Percentiles rank a stretch among this genome's conserved stretches.
Evolutionary conservation across 1,140 invertebrate genomes (phyloP).

Genomic region (Phymorhynchus buccinoides): DNA sequence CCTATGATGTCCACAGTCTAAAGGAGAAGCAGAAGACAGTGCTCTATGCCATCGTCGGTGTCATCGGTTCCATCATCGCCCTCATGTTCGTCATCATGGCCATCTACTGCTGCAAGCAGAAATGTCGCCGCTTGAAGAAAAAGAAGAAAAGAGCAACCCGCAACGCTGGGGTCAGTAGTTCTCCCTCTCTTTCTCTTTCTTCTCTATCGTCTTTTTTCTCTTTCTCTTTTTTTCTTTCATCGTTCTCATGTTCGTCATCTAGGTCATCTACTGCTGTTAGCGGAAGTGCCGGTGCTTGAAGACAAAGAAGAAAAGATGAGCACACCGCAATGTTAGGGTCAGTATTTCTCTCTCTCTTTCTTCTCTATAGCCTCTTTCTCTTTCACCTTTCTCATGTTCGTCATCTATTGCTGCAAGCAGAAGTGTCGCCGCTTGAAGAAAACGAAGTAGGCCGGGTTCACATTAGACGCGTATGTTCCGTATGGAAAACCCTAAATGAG

Average conservation of each 20-base stretch:
- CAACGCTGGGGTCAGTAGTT: background rate
- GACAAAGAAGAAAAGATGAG: too few species aligned
- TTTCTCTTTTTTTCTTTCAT: too few species aligned
- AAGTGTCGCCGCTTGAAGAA: background rate
- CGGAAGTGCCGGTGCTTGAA: too few species aligned
- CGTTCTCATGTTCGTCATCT: background rate
- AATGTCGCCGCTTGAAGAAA: background rate
- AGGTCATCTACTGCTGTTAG: background rate
- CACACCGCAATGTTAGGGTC: too few species aligned
- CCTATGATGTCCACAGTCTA: background rate
- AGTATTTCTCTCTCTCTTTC: too few species aligned
- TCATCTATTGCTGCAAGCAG: background rate
- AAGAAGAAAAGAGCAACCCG: background rate
- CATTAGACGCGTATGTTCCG: too few species aligned
- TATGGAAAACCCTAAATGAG: too few species aligned
- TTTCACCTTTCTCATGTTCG: background rate
- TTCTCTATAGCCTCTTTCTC: too few species aligned
- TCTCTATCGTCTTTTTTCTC: too few species aligned
- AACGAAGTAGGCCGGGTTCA: too few species aligned
- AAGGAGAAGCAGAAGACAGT: background rate
- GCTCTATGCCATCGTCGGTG: background rate
- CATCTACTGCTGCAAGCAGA: background rate
- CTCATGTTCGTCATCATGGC: background rate
- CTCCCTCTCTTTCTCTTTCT: too few species aligned
- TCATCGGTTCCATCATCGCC: background rate